Percentiles rank a stretch among this genome's conserved stretches.
Evolutionary conservation across 2,888 invertebrate genomes (phyloP).

Genomic region (Oscheius sp.): DNA sequence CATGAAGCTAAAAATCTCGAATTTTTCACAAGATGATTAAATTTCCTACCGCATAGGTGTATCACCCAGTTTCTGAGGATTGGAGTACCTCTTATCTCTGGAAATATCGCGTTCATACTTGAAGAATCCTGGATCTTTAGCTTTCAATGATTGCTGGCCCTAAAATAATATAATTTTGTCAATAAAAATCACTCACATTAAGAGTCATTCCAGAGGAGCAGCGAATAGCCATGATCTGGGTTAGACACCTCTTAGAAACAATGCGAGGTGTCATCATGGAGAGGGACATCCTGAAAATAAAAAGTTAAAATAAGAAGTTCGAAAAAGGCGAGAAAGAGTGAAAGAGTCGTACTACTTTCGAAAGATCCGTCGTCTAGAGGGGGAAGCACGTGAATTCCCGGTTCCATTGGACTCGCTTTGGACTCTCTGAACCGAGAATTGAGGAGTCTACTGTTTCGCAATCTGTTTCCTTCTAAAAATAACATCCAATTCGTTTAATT

Average conservation of each 20-base stretch:
- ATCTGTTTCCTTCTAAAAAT: too few relatives aligned
- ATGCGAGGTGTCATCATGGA: conserved; percentile 58
- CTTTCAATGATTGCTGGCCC: conserved; percentile 41
- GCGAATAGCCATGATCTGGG: conserved; percentile 49
- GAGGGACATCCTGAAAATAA: conserved; percentile 56
- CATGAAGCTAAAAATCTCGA: conserved; percentile 56
- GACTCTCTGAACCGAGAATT: too few relatives aligned
- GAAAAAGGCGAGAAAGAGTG: not conserved
- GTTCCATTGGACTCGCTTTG: too few relatives aligned
- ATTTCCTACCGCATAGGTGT: conserved; percentile 59
- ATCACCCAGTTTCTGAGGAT: conserved; percentile 64
- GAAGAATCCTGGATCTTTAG: conserved; percentile 57
- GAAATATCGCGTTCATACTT: conserved; percentile 64
- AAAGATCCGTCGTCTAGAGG: too few relatives aligned
- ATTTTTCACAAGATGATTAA: too few relatives aligned
- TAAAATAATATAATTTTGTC: conserved; percentile 7
- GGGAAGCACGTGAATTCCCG: too few relatives aligned
- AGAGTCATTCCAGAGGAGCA: conserved; percentile 31
- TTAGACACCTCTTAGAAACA: conserved; percentile 46
- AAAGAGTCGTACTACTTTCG: too few relatives aligned
- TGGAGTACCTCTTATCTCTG: conserved; percentile 59
- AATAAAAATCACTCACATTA: not conserved
- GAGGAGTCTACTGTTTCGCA: too few relatives aligned
- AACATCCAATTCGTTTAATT: too few relatives aligned
- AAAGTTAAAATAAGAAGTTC: not conserved